phyloP scores from a whole-genome alignment of 2,888 invertebrate genomes.

The Rotaria magnacalcarata region DNA sequence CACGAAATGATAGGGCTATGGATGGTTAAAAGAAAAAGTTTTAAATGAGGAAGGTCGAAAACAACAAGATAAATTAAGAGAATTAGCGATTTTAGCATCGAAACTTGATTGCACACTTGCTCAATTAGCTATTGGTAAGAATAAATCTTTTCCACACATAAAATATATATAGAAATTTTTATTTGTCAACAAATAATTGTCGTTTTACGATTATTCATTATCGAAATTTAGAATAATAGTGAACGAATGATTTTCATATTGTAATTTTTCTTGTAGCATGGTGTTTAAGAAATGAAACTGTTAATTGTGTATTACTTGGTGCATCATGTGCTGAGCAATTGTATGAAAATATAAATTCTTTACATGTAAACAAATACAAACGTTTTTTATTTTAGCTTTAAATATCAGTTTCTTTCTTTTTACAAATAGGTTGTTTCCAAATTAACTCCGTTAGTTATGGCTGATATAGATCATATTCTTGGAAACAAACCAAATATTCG shows the following conservation, averaged over 20 bases:
- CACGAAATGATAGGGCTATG: conserved; percentile 60
- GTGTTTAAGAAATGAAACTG: conserved; percentile 91
- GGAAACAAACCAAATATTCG: conserved; percentile 40
- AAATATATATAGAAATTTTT: not conserved
- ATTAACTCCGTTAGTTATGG: conserved; percentile 21
- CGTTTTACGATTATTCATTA: no score
- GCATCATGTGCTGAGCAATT: conserved; percentile 85
- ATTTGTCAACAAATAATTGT: no score
- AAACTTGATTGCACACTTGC: conserved; percentile 83
- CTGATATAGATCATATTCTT: conserved; percentile 42
- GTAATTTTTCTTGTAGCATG: conserved; percentile 66
- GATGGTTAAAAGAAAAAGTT: conserved; percentile 60
- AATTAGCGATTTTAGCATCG: conserved; percentile 75
- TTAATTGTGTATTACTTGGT: conserved; percentile 85
- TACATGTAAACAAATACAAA: conserved; percentile 56
- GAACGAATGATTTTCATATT: no score
- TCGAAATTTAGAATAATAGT: no score
- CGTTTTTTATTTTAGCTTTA: not conserved
- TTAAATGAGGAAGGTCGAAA: conserved; percentile 59
- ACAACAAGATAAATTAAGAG: conserved; percentile 60
- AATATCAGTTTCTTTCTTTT: not conserved
- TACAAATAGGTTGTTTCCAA: conserved; percentile 39
- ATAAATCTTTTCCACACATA: not conserved
- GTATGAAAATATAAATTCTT: conserved; percentile 83
- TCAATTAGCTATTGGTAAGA: conserved; percentile 74